Evolutionary conservation across 2,797 vertebrate genomes (phyloP), one percentile per base, ranked within the genome.

Genomic region (Lindbergichthys nudifrons): DNA sequence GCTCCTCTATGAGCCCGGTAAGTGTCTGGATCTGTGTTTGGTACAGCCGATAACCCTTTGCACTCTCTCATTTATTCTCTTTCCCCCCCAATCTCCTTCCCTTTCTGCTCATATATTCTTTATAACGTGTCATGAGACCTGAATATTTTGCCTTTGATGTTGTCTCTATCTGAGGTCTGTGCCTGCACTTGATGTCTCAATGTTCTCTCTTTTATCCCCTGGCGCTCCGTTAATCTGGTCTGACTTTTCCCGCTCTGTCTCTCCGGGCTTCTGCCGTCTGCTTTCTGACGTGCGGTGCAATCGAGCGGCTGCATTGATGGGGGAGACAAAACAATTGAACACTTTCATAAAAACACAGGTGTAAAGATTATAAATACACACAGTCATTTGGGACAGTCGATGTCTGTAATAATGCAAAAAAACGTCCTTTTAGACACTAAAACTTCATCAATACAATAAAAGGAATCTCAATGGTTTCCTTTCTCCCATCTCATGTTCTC

Each of bases 61-160:
- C 79, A 65, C 77, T 67, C 80, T 76, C 69, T 88, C 77, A 81
- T 75, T 65, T 76, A 80, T 90, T 86, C 79, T 67, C 85, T 85
- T 87, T 79, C 64, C 75, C 66, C 70, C 70, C 70, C 65, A 5
- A 58, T 79, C 61, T 82, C 46, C 59, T 69, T 72, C 70, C 41
- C 57, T 68, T 75, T 87, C 81, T 81, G 76, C 81, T 88, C 82
- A 83, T 85, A 68, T 80, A 83, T 89, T 87, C 88, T 86, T 87
- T 73, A 84, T 81, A 85, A 77, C 75, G 75, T 85, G 84, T 84
- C 87, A 80, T 80, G 82, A 88, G 87, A 83, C 79, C 80, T 88
- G 83, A 88, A 90, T 91, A 90, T 92, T 90, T 79, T 30, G 63
- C 75, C 88, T 91, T 91, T 93, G 89, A 91, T 92, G 88, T 89